A percentile compares a stretch with the other conserved stretches of the same genome.
These are phyloP conservation scores for Drosophila melanosoma DNA, from an alignment of 2,888 invertebrate species.

Conservation along the genomic window DNA sequence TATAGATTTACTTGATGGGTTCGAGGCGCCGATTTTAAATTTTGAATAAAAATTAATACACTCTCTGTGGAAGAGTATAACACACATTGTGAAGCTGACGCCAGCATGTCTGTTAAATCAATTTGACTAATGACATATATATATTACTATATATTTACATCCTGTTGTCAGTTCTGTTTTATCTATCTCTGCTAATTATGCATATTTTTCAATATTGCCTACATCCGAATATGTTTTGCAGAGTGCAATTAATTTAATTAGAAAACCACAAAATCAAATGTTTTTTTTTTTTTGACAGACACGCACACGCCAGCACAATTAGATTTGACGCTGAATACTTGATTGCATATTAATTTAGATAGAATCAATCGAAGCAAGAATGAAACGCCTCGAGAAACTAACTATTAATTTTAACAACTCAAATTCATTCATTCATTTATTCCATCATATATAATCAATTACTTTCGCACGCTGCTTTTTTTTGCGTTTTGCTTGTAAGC, in stretches of 20 bases:
- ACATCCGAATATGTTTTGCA: slow-evolving; percentile 34
- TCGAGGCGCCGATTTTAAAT: neutral
- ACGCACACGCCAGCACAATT: slow-evolving; percentile 63
- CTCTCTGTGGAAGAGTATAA: slow-evolving; percentile 13
- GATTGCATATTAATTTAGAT: slow-evolving; percentile 73
- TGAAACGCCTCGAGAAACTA: slow-evolving; percentile 23
- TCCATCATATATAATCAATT: slow-evolving; percentile 27
- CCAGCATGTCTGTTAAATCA: slow-evolving; percentile 64
- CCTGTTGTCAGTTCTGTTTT: slow-evolving; percentile 26
- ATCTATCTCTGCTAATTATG: slow-evolving; percentile 51
- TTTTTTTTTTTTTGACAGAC: slow-evolving; percentile 34
- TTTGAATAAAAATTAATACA: neutral
- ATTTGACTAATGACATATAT: slow-evolving; percentile 23
- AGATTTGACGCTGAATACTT: slow-evolving; percentile 66
- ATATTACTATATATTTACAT: slow-evolving; percentile 26
- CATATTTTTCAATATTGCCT: slow-evolving; percentile 50
- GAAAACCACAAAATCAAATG: slow-evolving; percentile 19
- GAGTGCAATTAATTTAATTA: slow-evolving; percentile 59
- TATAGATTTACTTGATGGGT: neutral
- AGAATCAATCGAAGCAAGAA: slow-evolving; percentile 40
- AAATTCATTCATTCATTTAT: slow-evolving; percentile 59
- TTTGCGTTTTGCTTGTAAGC: neutral
- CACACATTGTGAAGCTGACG: slow-evolving; percentile 45
- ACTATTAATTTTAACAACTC: slow-evolving; percentile 66
- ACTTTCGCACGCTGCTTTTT: slow-evolving; percentile 33